Percentiles rank a stretch among this genome's conserved stretches.
Evolutionary conservation across 2,113 vertebrate species (phyloP).

Genomic region (Podarcis raffonei): DNA sequence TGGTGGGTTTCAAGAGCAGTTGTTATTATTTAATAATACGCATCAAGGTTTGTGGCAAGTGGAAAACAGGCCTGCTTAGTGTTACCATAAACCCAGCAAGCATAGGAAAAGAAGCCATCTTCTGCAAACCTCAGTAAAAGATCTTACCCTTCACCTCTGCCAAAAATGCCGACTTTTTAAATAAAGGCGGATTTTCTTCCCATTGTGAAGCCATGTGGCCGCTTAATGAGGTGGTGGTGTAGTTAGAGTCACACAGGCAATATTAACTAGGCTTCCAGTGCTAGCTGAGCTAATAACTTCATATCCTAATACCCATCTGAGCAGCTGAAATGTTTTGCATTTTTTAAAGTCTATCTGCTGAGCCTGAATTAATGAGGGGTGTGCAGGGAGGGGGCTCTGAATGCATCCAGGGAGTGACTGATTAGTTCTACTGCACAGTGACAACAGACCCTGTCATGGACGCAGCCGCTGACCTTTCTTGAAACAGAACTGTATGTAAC

Average conservation of each 20-base stretch:
- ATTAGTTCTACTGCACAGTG: constrained; percentile 53
- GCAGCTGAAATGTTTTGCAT: constrained; percentile 50
- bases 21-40: background rate
- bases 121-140: background rate
- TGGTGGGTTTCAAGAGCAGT: background rate
- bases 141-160: background rate
- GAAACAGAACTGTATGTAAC: constrained; percentile 66
- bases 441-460: constrained; percentile 47
- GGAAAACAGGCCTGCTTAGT: background rate
- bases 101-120: background rate
- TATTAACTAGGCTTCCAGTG: constrained; percentile 24
- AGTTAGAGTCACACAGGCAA: background rate
- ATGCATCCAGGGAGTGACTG: constrained; percentile 46
- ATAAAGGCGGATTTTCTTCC: accelerated
- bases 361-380: constrained; percentile 54
- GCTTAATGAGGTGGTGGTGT: background rate
- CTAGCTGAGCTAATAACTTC: constrained; percentile 27
- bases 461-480: constrained; percentile 67
- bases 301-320: constrained; percentile 8
- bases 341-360: constrained; percentile 51
- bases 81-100: background rate
- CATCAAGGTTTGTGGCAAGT: background rate
- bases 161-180: background rate
- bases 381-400: background rate
- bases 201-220: background rate